A percentile compares a stretch with the other conserved stretches of the same genome.
Conservation (phyloP, 1,140 invertebrate genomes). For the Conus betulinus region DNA sequence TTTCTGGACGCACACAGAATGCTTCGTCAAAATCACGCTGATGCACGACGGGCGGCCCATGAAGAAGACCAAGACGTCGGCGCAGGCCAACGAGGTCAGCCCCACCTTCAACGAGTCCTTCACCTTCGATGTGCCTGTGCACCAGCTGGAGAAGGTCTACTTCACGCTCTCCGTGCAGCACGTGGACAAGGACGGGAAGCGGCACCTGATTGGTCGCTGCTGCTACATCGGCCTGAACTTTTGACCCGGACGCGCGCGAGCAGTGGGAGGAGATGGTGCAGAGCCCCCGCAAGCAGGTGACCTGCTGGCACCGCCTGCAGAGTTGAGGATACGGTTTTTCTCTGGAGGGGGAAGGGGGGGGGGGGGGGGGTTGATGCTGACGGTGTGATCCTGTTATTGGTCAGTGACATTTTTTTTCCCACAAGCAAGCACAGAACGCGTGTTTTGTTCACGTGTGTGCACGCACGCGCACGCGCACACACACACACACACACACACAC, state of each 20-base stretch:
- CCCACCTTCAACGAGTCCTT: slow-evolving; percentile 80
- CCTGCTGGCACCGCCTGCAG: slow-evolving; percentile 60
- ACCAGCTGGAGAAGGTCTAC: slow-evolving; percentile 88
- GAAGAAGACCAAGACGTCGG: slow-evolving; percentile 79
- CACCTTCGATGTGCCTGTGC: slow-evolving; percentile 79
- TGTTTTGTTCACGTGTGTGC: neutral
- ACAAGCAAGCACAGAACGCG: too few species aligned
- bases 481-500: too few species aligned
- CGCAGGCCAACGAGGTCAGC: slow-evolving; percentile 76
- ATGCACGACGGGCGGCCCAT: slow-evolving; percentile 78
- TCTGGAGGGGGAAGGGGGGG: neutral
- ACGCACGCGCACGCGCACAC: neutral
- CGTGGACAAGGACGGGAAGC: slow-evolving; percentile 86
- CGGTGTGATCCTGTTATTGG: neutral
- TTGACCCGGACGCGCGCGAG: slow-evolving; percentile 53
- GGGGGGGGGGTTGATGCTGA: neutral
- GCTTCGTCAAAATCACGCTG: slow-evolving; percentile 79
- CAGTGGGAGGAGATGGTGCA: slow-evolving; percentile 65
- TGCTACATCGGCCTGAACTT: slow-evolving; percentile 60
- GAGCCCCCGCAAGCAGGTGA: slow-evolving; percentile 59
- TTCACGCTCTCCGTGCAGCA: slow-evolving; percentile 96
- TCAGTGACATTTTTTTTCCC: neutral
- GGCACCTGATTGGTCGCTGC: slow-evolving; percentile 56
- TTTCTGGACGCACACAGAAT: slow-evolving; percentile 73
- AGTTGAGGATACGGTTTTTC: slow-evolving; percentile 29